Percentiles rank a stretch among this genome's conserved stretches.
phyloP scores from a whole-genome alignment of 2,113 vertebrate genomes.

The Entelurus aequoreus region DNA sequence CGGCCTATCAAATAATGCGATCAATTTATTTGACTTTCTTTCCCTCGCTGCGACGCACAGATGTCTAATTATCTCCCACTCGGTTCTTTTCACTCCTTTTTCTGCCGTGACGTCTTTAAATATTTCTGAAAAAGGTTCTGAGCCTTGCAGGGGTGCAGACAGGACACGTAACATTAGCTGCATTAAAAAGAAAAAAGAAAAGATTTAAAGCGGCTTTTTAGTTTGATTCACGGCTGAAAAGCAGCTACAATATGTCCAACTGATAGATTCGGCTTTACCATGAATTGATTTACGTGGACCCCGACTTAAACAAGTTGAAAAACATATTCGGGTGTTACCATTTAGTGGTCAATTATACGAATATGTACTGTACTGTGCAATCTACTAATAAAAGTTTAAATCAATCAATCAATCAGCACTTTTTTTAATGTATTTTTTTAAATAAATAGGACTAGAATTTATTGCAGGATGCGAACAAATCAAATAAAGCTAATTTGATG shows the following conservation, averaged over 20 bases:
- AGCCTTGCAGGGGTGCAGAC: neutral
- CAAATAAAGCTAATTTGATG: neutral
- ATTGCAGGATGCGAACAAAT: neutral
- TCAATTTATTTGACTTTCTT: constrained; percentile 43
- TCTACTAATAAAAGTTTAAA: too few species aligned
- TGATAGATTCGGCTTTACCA: too few species aligned
- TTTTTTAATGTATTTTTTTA: too few species aligned
- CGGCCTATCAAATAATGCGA: constrained; percentile 50
- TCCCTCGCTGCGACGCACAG: constrained; percentile 2
- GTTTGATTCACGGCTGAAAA: too few species aligned
- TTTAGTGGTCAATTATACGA: too few species aligned
- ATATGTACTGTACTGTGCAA: too few species aligned
- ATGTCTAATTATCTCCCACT: constrained; percentile 41
- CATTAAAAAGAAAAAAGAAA: too few species aligned
- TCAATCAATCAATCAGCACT: too few species aligned
- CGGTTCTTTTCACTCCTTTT: constrained; percentile 15
- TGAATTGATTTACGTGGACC: too few species aligned
- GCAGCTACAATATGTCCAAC: too few species aligned
- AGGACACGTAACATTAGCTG: neutral
- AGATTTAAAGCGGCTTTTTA: neutral
- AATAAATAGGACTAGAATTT: neutral
- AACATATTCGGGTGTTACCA: too few species aligned
- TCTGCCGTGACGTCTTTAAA: neutral
- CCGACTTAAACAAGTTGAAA: too few species aligned
- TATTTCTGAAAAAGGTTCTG: neutral